Percentiles rank a stretch among this genome's conserved stretches.
Evolutionary conservation across 2,797 vertebrate genomes (phyloP).

Genomic region (Cuculus canorus): DNA sequence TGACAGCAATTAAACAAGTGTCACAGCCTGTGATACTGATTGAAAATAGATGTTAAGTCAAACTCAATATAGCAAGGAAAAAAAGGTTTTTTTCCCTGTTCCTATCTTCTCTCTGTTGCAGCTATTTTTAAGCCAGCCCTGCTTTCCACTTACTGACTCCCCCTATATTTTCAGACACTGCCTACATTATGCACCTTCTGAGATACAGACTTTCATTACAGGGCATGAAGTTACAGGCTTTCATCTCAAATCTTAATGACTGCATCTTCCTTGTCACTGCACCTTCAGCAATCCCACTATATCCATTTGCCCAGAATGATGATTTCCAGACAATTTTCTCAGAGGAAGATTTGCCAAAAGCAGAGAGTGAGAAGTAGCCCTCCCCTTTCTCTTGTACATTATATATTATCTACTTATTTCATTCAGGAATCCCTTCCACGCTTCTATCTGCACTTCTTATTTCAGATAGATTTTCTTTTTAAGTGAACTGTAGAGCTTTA

Average conservation of each 20-base stretch:
- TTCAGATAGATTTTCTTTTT: neutral
- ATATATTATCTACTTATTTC: neutral
- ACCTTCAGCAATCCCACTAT: neutral
- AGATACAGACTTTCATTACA: neutral
- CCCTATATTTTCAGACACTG: accelerated
- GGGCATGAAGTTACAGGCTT: neutral
- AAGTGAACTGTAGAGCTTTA: neutral
- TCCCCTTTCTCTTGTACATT: neutral
- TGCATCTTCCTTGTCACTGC: neutral
- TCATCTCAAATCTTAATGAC: neutral
- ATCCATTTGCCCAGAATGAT: neutral
- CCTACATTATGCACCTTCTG: neutral
- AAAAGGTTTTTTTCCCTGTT: neutral
- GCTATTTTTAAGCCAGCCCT: neutral
- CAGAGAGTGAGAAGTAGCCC: neutral
- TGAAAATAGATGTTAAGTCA: neutral
- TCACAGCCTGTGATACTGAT: neutral
- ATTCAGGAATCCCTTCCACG: neutral
- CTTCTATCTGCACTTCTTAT: neutral
- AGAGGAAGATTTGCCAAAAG: neutral
- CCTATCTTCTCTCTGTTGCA: neutral
- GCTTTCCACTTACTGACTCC: neutral
- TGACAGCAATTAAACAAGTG: neutral
- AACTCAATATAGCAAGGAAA: neutral
- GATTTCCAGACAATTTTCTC: neutral